Evolutionary conservation across 2,113 vertebrate genomes (phyloP), one percentile per base, ranked within the genome.

Genomic region (Seriola quinqueradiata): DNA sequence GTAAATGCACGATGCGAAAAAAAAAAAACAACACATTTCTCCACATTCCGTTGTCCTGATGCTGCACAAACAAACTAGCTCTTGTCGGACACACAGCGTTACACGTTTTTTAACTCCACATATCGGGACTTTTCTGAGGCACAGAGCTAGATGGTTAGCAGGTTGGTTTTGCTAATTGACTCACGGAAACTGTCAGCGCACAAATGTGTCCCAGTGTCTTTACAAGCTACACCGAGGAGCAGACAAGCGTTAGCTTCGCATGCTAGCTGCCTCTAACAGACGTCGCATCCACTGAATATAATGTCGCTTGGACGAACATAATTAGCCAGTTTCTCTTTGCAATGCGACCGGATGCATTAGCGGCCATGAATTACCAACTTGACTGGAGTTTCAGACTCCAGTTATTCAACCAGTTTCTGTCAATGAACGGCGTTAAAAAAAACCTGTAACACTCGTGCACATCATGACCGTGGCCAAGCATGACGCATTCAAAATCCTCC

Each of bases 191-290:
- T 85, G 78, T 81, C 86, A 67, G 67, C n/a, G 21, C 72, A n/a
- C 25, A 71, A 46, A 65, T 12, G 4, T n/a, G 63, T 71, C 58
- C 42, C 38, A 2, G 2, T 6, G 40, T 74, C 55, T 67, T 52
- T 11, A 13, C 17, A 46, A 17, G 70, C 73, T 16, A 5, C 85
- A 68, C n/a, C 2, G 65, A 46, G 44, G 7, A 36, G 70, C 25
- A 34, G 50, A 23, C 46, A 4, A 42, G 58, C 64, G 54, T 76
- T 90, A 89, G 85, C 84, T 65, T 59, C 1, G 19, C 48, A 67
- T 83, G 83, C 89, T 85, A 88, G 75, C 81, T 44, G 73, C 42
- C 46, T 25, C 40, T 50, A 16, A 40, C 44, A 44, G n/a, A 42
- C 79, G 72, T 25, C n/a, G 63, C 21, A 16, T 21, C 21, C 59